phyloP scores from a whole-genome alignment of 2,888 invertebrate genomes.

The Chaetogeoica ovagalla region DNA sequence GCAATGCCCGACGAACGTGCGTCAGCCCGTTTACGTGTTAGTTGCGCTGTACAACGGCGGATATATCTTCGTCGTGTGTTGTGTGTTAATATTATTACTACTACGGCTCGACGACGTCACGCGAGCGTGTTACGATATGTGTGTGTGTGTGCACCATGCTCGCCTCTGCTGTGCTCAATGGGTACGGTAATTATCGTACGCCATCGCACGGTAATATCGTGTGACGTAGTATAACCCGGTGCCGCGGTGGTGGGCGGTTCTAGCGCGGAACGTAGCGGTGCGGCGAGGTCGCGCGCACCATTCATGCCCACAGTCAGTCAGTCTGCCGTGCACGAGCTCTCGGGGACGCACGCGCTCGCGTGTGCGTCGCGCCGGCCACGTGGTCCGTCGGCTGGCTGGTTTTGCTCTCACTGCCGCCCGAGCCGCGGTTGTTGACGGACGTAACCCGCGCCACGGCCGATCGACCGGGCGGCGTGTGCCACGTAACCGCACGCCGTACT shows the following conservation, averaged over 20 bases:
- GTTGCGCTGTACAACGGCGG: background rate
- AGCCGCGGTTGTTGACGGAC: conserved; percentile 45
- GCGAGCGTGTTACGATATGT: conserved; percentile 26
- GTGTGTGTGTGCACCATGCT: conserved; percentile 11
- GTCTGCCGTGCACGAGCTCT: conserved; percentile 41
- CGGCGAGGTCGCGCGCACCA: conserved; percentile 37
- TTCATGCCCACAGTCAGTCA: conserved; percentile 53
- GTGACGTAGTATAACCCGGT: conserved; percentile 44
- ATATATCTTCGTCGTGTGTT: background rate
- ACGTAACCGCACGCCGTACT: conserved; percentile 43
- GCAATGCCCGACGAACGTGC: background rate
- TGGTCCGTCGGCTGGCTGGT: conserved; percentile 44
- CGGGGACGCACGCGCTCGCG: conserved; percentile 40
- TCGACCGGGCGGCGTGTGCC: conserved; percentile 48
- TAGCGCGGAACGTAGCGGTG: conserved; percentile 10
- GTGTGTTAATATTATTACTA: background rate
- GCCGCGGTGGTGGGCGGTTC: conserved; percentile 5
- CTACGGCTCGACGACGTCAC: conserved; percentile 43
- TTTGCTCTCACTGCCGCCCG: conserved; percentile 14
- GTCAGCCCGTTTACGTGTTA: background rate
- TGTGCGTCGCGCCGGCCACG: too few species aligned
- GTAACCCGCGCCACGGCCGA: conserved; percentile 52
- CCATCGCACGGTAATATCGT: conserved; percentile 40
- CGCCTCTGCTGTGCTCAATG: conserved; percentile 50
- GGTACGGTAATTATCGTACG: conserved; percentile 47